Conservation (phyloP, 2,888 invertebrate genomes). For the Erebia epiphron region DNA sequence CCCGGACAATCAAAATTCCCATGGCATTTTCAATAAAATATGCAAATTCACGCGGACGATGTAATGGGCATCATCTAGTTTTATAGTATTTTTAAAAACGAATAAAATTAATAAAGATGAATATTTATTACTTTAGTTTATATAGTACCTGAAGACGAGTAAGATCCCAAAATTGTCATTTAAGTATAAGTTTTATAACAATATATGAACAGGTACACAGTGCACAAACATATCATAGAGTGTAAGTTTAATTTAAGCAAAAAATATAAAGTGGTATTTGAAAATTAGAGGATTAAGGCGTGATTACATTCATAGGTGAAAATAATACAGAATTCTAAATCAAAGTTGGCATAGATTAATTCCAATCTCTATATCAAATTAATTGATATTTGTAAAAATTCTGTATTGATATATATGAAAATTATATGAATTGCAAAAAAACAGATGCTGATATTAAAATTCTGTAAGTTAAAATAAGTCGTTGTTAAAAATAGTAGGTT, state of each 20-base stretch:
- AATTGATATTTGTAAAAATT: not conserved
- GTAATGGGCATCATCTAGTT: no score
- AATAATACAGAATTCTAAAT: no score
- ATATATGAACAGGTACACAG: slow-evolving; percentile 48
- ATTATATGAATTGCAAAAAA: not conserved
- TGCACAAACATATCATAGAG: slow-evolving; percentile 56
- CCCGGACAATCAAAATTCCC: no score
- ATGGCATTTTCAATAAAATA: no score
- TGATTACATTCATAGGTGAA: not conserved
- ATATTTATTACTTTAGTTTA: not conserved
- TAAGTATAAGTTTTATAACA: no score
- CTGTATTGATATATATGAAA: no score
- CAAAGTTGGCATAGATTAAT: not conserved
- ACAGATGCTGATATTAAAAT: not conserved
- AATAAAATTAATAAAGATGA: not conserved
- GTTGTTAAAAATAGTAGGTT: slow-evolving; percentile 35
- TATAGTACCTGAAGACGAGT: slow-evolving; percentile 9
- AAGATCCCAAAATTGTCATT: not conserved
- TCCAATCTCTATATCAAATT: not conserved
- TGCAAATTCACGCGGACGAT: no score
- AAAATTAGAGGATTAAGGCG: not conserved
- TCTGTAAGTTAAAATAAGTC: slow-evolving; percentile 12
- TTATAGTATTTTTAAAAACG: no score
- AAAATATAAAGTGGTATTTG: not conserved
- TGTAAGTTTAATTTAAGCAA: slow-evolving; percentile 38